Percentiles rank a stretch among this genome's conserved stretches.
Evolutionary conservation across 2,888 invertebrate genomes (phyloP).

Genomic region (Zaprionus bogoriensis): DNA sequence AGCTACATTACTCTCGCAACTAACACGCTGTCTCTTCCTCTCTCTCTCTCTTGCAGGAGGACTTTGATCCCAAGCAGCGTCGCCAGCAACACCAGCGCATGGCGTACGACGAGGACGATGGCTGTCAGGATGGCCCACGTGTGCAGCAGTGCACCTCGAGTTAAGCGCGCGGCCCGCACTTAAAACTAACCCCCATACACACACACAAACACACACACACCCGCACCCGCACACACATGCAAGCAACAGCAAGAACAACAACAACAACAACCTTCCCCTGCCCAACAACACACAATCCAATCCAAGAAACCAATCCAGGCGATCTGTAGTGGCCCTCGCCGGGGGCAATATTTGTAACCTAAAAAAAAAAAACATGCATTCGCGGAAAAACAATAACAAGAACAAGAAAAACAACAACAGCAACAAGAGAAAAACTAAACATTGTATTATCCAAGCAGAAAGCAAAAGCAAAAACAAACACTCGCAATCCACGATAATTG

Average conservation of each 20-base stretch:
- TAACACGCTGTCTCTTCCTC: neutral
- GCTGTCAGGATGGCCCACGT: constrained; percentile 86
- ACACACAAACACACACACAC: neutral
- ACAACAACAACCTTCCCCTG: no score
- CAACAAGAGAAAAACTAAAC: neutral
- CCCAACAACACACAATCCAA: neutral
- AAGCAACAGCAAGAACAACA: no score
- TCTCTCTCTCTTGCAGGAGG: constrained; percentile 82
- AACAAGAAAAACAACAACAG: constrained; percentile 10
- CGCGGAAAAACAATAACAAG: constrained; percentile 7
- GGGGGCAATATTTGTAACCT: constrained; percentile 31
- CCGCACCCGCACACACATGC: constrained; percentile 2
- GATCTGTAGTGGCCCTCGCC: constrained; percentile 13
- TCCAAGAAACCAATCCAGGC: constrained; percentile 18
- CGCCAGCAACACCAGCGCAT: constrained; percentile 84
- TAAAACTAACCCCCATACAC: neutral
- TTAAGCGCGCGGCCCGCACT: constrained; percentile 82
- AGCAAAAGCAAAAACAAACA: constrained; percentile 25
- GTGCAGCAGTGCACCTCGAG: constrained; percentile 91
- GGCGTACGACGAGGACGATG: constrained; percentile 92
- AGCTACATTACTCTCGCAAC: neutral
- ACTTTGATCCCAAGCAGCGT: constrained; percentile 90
- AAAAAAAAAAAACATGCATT: constrained; percentile 20
- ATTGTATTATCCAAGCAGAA: constrained; percentile 13
- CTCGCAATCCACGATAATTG: constrained; percentile 15